Evolutionary conservation across 1,140 invertebrate species (phyloP).

Genomic region (Macrobrachium rosenbergii): DNA sequence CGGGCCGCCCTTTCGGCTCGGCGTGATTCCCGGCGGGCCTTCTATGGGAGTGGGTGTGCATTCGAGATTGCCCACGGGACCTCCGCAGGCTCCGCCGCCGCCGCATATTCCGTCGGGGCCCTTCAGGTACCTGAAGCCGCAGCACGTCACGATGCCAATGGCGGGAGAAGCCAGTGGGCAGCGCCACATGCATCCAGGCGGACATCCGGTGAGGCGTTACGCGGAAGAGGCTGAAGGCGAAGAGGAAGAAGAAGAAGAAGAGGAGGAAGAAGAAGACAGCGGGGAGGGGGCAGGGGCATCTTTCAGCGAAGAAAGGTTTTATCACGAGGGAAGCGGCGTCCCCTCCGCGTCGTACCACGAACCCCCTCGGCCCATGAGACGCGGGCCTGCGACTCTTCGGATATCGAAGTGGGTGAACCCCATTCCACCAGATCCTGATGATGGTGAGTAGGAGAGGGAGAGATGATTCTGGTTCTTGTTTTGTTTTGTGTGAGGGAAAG

Average conservation of each 20-base stretch:
- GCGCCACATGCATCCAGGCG: no score
- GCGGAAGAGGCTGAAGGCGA: no score
- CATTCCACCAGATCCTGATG: constrained; percentile 63
- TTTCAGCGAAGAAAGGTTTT: neutral
- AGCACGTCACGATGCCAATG: no score
- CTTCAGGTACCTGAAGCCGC: neutral
- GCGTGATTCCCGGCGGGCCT: neutral
- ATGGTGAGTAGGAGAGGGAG: constrained; percentile 49
- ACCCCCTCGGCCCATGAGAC: constrained; percentile 22
- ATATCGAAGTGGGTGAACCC: constrained; percentile 66
- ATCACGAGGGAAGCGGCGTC: neutral
- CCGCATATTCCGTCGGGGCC: neutral
- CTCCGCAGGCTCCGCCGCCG: neutral
- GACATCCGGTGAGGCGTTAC: no score
- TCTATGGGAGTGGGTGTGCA: no score
- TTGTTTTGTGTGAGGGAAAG: no score
- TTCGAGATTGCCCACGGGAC: neutral
- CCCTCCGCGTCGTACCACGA: neutral
- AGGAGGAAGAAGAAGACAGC: neutral
- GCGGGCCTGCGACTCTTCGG: constrained; percentile 43
- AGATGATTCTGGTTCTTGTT: no score
- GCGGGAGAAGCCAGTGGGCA: no score
- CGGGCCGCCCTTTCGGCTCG: neutral
- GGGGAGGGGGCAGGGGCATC: neutral
- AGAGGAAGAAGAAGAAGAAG: no score